These are phyloP conservation scores for Parapsyche elsis DNA, from an alignment of 1,140 invertebrate genomes.

Conservation along the genomic window DNA sequence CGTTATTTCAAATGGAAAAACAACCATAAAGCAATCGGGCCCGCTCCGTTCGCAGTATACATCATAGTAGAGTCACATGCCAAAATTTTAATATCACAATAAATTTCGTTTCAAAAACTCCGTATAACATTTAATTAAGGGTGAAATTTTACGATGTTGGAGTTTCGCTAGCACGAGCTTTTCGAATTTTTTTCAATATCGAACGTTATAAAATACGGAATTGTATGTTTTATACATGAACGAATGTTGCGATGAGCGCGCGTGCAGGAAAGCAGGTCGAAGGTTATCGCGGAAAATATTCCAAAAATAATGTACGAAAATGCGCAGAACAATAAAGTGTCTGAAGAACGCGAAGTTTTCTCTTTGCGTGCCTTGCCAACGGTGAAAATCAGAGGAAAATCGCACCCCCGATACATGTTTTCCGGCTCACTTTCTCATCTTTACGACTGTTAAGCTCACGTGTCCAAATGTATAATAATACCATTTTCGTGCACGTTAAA, in stretches of 20 bases:
- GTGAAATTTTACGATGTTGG: neutral
- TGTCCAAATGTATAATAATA: no score
- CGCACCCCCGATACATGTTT: slow-evolving; percentile 11
- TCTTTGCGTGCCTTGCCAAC: neutral
- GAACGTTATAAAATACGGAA: no score
- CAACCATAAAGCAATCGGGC: slow-evolving; percentile 27
- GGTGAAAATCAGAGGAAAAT: slow-evolving; percentile 23
- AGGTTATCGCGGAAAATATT: neutral
- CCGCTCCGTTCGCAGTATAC: neutral
- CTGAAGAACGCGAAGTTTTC: neutral
- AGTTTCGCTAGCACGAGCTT: neutral
- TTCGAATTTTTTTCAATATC: no score
- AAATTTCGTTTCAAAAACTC: neutral
- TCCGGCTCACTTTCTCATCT: neutral
- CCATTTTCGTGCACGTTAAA: no score
- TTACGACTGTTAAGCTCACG: neutral
- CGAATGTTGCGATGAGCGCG: no score
- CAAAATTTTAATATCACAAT: slow-evolving; percentile 5
- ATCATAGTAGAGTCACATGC: neutral
- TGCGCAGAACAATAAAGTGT: neutral
- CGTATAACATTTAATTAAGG: neutral
- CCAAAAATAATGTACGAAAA: no score
- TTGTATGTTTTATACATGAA: no score
- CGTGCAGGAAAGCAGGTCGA: neutral
- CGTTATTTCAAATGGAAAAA: slow-evolving; percentile 21